Evolutionary conservation across 2,888 invertebrate genomes (phyloP), one percentile per base, ranked within the genome.

Genomic region (Malthinus seriepunctatus): DNA sequence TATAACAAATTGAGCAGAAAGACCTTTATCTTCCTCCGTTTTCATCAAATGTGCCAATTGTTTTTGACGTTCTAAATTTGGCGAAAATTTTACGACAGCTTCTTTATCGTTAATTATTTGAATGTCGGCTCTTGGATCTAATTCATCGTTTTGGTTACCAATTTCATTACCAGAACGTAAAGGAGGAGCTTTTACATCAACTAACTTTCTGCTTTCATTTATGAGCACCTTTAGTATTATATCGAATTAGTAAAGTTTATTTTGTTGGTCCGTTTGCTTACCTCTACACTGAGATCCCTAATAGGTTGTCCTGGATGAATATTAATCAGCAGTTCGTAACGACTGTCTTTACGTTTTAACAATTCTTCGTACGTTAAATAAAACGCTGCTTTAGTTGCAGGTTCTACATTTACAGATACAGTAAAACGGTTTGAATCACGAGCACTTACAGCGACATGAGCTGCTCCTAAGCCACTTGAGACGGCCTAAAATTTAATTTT

Each of bases 291-390:
- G 45, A 89, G 79, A 67, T 87, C 83, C 47, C 84, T 83, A 10
- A 90, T 87, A 3, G 84, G 72, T 63, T 86, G 83, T 32, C 88
- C 86, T 0, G 89, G 88, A 71, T 87, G 86, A 50, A 90, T 78
- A 73, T 89, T 87, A 52, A 90, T 81, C 8, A 85, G 83, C 66
- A 87, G 83, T 69, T 89, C 86, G 78, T 90, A 91, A 8, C 83
- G 81, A 6, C 86, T 86, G 59, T 86, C 82, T 54, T 83, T 82
- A 3, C 89, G 81, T n/a, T 81, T 76, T 47, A 91, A 75, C 39
- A 91, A 69, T 75, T 91, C 89, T 71, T 90, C 88, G 74, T 92
- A 91, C 0, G 84, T 88, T 63, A 90, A 75, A 69, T 86, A 87
- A 75, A 92, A 91, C 1, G 81, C 78, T 0, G 86, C 87, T 60